Conservation (phyloP, 2,888 invertebrate species). For the Endomychus coccineus region DNA sequence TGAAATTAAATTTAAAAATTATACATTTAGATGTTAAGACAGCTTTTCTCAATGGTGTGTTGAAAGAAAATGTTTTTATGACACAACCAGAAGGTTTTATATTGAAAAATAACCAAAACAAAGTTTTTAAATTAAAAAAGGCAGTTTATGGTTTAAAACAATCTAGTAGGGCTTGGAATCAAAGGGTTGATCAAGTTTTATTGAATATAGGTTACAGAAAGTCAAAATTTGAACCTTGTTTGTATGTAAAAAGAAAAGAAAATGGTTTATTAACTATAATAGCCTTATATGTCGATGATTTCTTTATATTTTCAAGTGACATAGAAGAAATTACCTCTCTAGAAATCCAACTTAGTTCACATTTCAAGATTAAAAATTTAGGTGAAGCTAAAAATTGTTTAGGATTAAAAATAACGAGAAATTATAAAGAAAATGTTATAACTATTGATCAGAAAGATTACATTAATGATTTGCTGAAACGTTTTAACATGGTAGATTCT, state of each 20-base stretch:
- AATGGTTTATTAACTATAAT: slow-evolving; percentile 8
- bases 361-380: slow-evolving; percentile 13
- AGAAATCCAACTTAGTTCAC: background rate
- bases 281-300: slow-evolving; percentile 16
- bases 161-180: slow-evolving; percentile 10
- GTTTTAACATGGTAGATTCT: slow-evolving; percentile 10
- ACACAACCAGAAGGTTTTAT: slow-evolving; percentile 11
- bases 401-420: slow-evolving; percentile 8
- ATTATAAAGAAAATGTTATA: slow-evolving; percentile 4
- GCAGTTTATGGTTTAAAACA: slow-evolving; percentile 15
- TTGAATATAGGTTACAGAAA: slow-evolving; percentile 5
- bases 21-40: slow-evolving; percentile 17
- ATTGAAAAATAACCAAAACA: slow-evolving; percentile 4
- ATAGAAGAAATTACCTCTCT: slow-evolving; percentile 2
- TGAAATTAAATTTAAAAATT: slow-evolving; percentile 11
- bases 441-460: slow-evolving; percentile 13
- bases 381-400: slow-evolving; percentile 11
- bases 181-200: slow-evolving; percentile 8
- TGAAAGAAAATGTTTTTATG: slow-evolving; percentile 16
- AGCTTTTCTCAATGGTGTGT: slow-evolving; percentile 14
- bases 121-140: slow-evolving; percentile 11
- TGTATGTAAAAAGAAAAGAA: slow-evolving; percentile 9
- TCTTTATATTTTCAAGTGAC: slow-evolving; percentile 11
- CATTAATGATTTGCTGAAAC: slow-evolving; percentile 9
- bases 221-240: slow-evolving; percentile 11